A percentile compares a stretch with the other conserved stretches of the same genome.
Conservation (phyloP, 2,113 vertebrate species). For the Pampusana beccarii region DNA sequence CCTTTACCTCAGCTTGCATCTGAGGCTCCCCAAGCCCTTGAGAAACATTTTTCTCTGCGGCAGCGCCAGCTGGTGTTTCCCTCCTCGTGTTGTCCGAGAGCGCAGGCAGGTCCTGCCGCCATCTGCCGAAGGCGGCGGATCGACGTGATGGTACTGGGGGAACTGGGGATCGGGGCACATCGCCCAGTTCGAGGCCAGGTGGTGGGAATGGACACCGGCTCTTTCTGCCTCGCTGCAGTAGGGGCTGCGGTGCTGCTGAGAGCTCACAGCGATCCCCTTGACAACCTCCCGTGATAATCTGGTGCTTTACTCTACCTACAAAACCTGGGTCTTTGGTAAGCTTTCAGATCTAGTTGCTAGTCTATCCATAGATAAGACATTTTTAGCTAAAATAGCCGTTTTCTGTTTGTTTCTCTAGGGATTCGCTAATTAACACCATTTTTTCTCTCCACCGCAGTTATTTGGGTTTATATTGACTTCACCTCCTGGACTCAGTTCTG, state of each 20-base stretch:
- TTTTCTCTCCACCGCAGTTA: neutral
- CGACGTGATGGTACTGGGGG: fast-evolving
- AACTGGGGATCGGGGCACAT: neutral
- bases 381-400: neutral
- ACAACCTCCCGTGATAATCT: neutral
- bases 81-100: neutral
- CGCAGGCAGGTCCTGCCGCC: neutral
- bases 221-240: neutral
- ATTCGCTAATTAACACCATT: neutral
- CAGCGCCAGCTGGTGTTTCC: neutral
- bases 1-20: neutral
- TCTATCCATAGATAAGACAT: neutral
- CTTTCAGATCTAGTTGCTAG: neutral
- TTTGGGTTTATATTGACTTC: neutral
- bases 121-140: neutral
- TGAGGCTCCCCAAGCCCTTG: neutral
- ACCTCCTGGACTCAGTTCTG: neutral
- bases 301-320: neutral
- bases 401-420: neutral
- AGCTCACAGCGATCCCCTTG: neutral
- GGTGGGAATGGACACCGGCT: neutral
- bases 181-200: neutral
- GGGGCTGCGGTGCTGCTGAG: neutral
- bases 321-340: neutral
- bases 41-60: neutral